Evolutionary conservation across 53 echinoderm and acorn worm species (phyloP), one percentile per base, ranked within the genome.

Genomic region (Zoroaster sp.): DNA sequence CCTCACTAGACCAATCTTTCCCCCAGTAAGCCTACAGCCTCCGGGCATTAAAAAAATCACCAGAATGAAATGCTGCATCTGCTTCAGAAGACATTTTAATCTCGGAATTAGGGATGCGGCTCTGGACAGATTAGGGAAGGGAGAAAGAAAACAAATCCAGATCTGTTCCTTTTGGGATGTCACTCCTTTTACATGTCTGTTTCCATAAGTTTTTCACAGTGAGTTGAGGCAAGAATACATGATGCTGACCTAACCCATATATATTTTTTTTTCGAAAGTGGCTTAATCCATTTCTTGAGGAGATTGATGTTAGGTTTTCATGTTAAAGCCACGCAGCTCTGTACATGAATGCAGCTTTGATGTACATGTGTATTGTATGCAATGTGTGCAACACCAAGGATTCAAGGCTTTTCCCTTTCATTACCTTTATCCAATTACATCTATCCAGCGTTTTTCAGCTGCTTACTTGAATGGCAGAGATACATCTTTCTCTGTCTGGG

Each of bases 11-110:
- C 63, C 63, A 28, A 23, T 5, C 63, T 4, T n/a, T n/a, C n/a
- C 8, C 23, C 63, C 63, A 59, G 21, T 59, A 59, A 59, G 63
- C 63, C 63, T 7, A 7, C 63, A 21, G 21, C 23, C 63, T 28
- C 25, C 8, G 28, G 63, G 63, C 63, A 28, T 59, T 59, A 59
- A 59, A 25, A 59, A 59, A 21, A n/a, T n/a, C n/a, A 59, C 28
- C 28, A 28, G 28, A 59, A 28, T 59, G 63, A 59, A 59, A 59
- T 25, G 63, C 63, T 11, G 9, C 9, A 59, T 21, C 28, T 59
- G 63, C 21, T 59, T 59, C 63, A 47, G 31, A 34, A 28, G 51
- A 76, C 51, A 28, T 76, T 76, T 76, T 76, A 76, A 76, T 76
- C 76, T 76, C 4, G 35, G 76, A 46, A 76, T 76, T 76, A 51